These are phyloP conservation scores for Circaetus gallicus DNA, from an alignment of 2,113 vertebrate genomes.

Conservation along the genomic window DNA sequence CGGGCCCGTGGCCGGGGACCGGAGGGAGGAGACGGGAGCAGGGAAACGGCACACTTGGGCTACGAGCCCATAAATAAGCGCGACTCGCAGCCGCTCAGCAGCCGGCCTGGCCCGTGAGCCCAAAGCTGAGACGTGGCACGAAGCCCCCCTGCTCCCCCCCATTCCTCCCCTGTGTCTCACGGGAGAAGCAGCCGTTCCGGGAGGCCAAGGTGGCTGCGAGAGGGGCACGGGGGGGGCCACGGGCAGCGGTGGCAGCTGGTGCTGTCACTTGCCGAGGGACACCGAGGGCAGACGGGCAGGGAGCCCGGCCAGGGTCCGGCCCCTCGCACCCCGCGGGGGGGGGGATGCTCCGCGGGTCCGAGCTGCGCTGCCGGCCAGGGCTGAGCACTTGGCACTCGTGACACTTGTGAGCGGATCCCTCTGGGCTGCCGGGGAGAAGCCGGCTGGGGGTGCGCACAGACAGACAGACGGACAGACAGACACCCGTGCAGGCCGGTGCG, in stretches of 20 bases:
- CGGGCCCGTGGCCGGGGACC: accelerated
- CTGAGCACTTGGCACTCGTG: not conserved
- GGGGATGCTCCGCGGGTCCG: not conserved
- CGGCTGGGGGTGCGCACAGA: not conserved
- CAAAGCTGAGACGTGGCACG: not conserved
- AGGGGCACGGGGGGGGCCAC: not conserved
- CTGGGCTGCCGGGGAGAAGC: not conserved
- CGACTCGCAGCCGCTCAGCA: accelerated
- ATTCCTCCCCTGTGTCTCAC: not conserved
- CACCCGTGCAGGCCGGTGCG: not conserved
- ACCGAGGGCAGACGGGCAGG: not conserved
- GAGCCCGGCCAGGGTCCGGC: not conserved
- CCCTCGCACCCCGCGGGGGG: not conserved
- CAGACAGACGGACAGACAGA: accelerated
- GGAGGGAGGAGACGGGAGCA: not conserved
- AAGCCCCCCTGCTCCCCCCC: not conserved
- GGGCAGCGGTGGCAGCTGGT: not conserved
- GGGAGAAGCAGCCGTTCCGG: not conserved
- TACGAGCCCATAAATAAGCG: accelerated
- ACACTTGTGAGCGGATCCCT: accelerated
- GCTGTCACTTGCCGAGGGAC: not conserved
- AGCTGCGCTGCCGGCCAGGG: not conserved
- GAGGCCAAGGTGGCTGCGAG: not conserved
- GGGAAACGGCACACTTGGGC: accelerated
- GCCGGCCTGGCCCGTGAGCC: not conserved